Evolutionary conservation across 2,797 vertebrate species (phyloP).

Genomic region (Cuculus canorus): DNA sequence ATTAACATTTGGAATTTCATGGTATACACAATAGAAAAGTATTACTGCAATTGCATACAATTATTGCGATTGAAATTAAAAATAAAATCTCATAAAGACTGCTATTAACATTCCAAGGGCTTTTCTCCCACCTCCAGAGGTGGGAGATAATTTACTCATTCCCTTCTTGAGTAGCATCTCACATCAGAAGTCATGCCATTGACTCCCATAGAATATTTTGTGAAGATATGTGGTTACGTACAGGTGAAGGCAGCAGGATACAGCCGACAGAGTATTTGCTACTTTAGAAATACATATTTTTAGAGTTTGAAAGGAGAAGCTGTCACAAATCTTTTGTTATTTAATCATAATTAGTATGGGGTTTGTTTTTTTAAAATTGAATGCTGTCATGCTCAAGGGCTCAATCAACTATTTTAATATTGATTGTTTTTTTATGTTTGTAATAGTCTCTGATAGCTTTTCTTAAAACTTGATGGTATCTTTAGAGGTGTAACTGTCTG

Average conservation of each 20-base stretch:
- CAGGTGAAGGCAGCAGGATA: neutral
- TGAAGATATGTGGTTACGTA: neutral
- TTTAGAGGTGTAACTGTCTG: neutral
- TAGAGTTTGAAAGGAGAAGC: neutral
- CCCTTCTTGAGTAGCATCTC: neutral
- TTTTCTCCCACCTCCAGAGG: neutral
- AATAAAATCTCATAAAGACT: neutral
- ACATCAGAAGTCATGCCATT: neutral
- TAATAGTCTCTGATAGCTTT: neutral
- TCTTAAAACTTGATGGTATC: neutral
- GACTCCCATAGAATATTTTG: neutral
- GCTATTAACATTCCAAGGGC: neutral
- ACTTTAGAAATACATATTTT: neutral
- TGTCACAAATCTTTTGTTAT: neutral
- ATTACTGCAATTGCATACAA: neutral
- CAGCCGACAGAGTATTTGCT: neutral
- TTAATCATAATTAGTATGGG: neutral
- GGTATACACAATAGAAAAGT: neutral
- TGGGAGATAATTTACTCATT: neutral
- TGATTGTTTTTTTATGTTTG: neutral
- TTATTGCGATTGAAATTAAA: neutral
- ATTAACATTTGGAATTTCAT: neutral
- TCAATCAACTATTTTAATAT: neutral
- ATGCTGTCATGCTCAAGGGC: neutral
- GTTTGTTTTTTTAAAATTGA: neutral